Percentiles rank a stretch among this genome's conserved stretches.
Conservation (phyloP, 2,888 invertebrate genomes). For the Phortica okadai region DNA sequence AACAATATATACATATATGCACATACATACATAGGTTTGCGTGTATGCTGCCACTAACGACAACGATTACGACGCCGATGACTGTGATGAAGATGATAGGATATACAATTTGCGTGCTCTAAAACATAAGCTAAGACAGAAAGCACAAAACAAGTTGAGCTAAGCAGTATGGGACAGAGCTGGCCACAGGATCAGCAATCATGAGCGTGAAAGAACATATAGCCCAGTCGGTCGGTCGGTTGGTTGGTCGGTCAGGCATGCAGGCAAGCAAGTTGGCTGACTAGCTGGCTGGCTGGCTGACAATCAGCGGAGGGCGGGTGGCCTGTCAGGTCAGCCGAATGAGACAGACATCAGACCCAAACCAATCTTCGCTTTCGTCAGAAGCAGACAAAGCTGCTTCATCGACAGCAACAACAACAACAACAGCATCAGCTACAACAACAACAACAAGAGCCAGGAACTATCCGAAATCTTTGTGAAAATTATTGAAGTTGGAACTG, state of each 20-base stretch:
- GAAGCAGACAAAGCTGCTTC: no score
- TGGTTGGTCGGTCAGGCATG: background rate
- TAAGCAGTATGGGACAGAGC: background rate
- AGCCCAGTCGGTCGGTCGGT: background rate
- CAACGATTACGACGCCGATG: slow-evolving; percentile 2
- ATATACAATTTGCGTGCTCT: slow-evolving; percentile 21
- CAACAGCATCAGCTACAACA: no score
- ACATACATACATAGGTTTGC: background rate
- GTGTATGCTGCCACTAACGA: background rate
- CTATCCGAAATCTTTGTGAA: slow-evolving; percentile 58
- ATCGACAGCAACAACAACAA: no score
- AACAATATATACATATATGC: no score
- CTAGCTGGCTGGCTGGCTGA: no score
- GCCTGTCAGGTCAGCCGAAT: no score
- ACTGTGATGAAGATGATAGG: slow-evolving; percentile 16
- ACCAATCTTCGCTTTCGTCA: no score
- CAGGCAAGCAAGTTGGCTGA: no score
- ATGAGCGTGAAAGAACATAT: background rate
- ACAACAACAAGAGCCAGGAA: slow-evolving; percentile 37
- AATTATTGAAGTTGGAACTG: slow-evolving; percentile 56
- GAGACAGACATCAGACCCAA: no score
- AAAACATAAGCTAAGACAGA: slow-evolving; percentile 19
- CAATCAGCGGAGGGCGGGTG: no score
- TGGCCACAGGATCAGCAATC: background rate
- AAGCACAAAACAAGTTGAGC: slow-evolving; percentile 4